Conservation (phyloP, 2,797 vertebrate genomes). For the Danio jaintianensis region DNA sequence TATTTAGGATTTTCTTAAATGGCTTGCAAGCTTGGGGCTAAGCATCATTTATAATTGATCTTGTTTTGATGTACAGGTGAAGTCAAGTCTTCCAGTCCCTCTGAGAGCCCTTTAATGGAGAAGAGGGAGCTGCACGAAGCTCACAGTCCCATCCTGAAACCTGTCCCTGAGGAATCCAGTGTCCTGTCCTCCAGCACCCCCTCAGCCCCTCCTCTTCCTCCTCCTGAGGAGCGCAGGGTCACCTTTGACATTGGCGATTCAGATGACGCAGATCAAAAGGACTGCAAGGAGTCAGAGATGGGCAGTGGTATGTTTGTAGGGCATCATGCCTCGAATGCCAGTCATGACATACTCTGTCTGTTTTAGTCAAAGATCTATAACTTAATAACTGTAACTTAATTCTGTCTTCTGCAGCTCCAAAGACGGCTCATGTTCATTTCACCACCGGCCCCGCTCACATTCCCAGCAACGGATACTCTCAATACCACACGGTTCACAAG, state of each 20-base stretch:
- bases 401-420: conserved; percentile 64
- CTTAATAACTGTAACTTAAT: conserved; percentile 7
- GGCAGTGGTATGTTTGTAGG: conserved; percentile 54
- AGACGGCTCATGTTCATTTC: conserved; percentile 82
- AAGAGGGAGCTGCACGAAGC: conserved; percentile 75
- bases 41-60: neutral
- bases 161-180: conserved; percentile 79
- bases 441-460: conserved; percentile 83
- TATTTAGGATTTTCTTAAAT: too few relatives aligned
- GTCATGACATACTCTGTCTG: neutral
- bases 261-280: conserved; percentile 84
- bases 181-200: conserved; percentile 27
- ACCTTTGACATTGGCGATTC: conserved; percentile 89
- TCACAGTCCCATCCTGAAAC: conserved; percentile 82
- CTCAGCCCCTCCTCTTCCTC: conserved; percentile 50
- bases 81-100: conserved; percentile 89
- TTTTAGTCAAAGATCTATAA: neutral
- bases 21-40: neutral
- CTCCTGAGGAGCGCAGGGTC: conserved; percentile 84
- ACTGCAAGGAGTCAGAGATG: conserved; percentile 73
- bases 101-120: conserved; percentile 95
- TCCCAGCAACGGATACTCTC: conserved; percentile 88
- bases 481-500: conserved; percentile 98
- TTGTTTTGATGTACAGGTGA: conserved; percentile 77
- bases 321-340: neutral